A percentile compares a stretch with the other conserved stretches of the same genome.
phyloP scores from a whole-genome alignment of 2,113 vertebrate genomes.

The Catharus bicknelli region DNA sequence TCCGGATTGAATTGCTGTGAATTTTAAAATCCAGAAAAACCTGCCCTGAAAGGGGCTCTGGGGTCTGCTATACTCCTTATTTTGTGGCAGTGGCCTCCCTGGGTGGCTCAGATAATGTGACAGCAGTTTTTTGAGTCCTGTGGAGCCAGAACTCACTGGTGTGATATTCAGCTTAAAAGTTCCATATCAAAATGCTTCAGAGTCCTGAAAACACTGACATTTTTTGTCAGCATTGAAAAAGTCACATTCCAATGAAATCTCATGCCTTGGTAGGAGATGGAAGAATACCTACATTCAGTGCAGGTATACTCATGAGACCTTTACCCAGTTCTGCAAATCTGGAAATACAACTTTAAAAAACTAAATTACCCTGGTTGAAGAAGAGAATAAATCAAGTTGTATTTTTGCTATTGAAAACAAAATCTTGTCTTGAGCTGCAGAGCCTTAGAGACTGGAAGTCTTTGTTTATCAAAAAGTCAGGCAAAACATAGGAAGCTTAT shows the following conservation, averaged over 20 bases:
- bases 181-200: background rate
- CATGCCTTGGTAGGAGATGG: background rate
- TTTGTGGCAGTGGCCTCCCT: background rate
- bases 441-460: background rate
- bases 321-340: background rate
- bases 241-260: background rate
- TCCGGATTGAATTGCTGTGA: background rate
- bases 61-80: background rate
- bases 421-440: background rate
- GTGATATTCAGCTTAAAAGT: background rate
- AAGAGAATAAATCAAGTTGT: background rate
- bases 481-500: background rate
- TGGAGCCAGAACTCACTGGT: background rate
- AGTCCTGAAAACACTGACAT: background rate
- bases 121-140: background rate
- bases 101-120: background rate
- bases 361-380: background rate
- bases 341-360: background rate
- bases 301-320: background rate
- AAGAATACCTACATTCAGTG: background rate
- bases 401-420: background rate
- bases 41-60: background rate
- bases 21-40: background rate
- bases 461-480: conserved; percentile 30
- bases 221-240: background rate